Evolutionary conservation across 2,113 vertebrate genomes (phyloP), one percentile per base, ranked within the genome.

Genomic region (Labrus mixtus): DNA sequence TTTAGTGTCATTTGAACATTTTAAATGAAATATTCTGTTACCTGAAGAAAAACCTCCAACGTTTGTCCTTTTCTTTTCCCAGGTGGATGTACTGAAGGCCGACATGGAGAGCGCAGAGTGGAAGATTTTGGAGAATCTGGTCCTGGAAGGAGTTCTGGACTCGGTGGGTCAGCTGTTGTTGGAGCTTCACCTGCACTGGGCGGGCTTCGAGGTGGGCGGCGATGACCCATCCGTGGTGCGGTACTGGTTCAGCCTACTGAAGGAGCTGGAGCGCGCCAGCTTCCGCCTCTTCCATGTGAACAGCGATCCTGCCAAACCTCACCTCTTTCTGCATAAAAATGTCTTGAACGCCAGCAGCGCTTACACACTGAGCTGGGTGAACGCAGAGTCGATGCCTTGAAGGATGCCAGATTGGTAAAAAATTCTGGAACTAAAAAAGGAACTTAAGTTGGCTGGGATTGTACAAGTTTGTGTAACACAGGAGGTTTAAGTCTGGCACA

Each of bases 71-170:
- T 15, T 15, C 13, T 13, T 11, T 67, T 92, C 11, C 11, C 87
- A 99, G 97, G 95, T 99, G 57, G 97, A 98, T 55, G 91, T 98
- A 48, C 93, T 99, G 58, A 99, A 98, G 90, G 95, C 95, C 43
- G 97, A 98, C 3, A 94, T 99, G 95, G 97, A 99, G 85, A 98
- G 97, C 0, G 97, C 97, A 0, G 97, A 99, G 89, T 99, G 98
- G 97, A 99, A 99, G 89, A 97, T 98, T 87, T 82, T 99, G 89
- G 98, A 99, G 93, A 99, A 99, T 60, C 83, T 98, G 73, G 90
- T 99, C 68, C 90, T 99, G 82, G 97, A 99, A 69, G 94, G 95
- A 50, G 95, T 98, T 41, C 89, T 98, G 29, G 93, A 94, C 22
- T 95, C 95, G 2, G 96, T 99, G 54, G 97, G 97, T 41, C 97